Evolutionary conservation across 2,797 vertebrate species (phyloP).

Genomic region (Natrix natrix): DNA sequence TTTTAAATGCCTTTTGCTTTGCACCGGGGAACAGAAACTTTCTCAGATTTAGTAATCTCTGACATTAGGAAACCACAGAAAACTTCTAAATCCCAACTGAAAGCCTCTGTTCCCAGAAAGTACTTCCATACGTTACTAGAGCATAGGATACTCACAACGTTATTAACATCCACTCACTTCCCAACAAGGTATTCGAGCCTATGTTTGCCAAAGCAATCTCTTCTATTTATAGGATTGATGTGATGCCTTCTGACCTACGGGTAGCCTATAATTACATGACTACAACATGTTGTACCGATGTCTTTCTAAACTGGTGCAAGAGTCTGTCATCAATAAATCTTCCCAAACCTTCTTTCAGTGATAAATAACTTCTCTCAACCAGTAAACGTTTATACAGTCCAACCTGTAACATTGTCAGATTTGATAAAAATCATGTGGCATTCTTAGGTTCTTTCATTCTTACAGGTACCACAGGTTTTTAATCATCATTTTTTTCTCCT

Average conservation of each 20-base stretch:
- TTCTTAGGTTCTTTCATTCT: constrained; percentile 7
- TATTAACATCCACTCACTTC: neutral
- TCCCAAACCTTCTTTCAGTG: rapidly evolving
- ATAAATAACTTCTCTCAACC: neutral
- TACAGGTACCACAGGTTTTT: neutral
- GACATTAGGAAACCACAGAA: neutral
- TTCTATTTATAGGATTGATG: rapidly evolving
- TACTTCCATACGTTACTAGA: neutral
- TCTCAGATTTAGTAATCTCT: neutral
- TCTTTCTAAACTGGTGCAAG: neutral
- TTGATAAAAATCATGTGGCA: neutral
- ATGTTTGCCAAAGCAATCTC: neutral
- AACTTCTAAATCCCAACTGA: neutral
- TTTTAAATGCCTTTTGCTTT: neutral
- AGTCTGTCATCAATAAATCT: neutral
- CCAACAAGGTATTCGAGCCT: neutral
- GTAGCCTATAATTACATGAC: rapidly evolving
- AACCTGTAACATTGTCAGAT: neutral
- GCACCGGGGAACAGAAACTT: neutral
- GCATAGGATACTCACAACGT: neutral
- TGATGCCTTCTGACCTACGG: neutral
- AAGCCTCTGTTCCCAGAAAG: neutral
- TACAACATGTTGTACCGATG: neutral
- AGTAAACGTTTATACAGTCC: neutral
- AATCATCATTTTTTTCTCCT: neutral